Evolutionary conservation across 2,797 vertebrate genomes (phyloP), one percentile per base, ranked within the genome.

Genomic region (Bovichtus diacanthus): DNA sequence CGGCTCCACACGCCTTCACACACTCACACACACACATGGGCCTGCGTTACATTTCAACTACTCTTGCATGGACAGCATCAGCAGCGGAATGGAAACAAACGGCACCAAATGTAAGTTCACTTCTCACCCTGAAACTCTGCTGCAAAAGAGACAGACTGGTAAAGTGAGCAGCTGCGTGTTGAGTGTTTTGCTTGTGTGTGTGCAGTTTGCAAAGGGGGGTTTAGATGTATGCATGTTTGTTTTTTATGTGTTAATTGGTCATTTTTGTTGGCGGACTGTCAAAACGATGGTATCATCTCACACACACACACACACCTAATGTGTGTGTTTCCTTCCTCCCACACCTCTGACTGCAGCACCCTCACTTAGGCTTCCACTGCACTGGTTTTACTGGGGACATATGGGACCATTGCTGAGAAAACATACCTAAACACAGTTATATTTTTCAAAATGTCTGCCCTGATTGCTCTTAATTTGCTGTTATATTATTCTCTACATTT

Each of bases 21-120:
- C 72, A 18, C 54, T 19, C 27, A 19, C n/a, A n/a, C 63, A 60
- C 59, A 65, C 59, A 34, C 74, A 90, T 87, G 90, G 83, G 6
- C 61, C 76, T 34, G 47, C 19, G 1, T 16, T 81, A 34, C 56
- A 70, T 58, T 13, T 62, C 80, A 82, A 2, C 69, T 44, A 1
- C 67, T 72, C 63, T 63, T 62, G 29, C 77, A 58, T 38, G 75
- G 54, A 86, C 71, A 71, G 55, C 86, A 87, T 76, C 78, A 80
- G 25, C 64, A 36, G 84, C 43, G 21, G 80, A 13, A 94, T 94
- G 94, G 92, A 94, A 78, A n/a, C 81, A 46, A 88, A 75, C 46
- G 68, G 70, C 77, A 62, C 51, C 38, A 90, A 87, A 88, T 89
- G 95, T 95, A 88, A 95, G 95, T 94, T 23, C 6, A 9, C 16